phyloP scores from a whole-genome alignment of 2,888 invertebrate genomes.

The Agrochola litura region DNA sequence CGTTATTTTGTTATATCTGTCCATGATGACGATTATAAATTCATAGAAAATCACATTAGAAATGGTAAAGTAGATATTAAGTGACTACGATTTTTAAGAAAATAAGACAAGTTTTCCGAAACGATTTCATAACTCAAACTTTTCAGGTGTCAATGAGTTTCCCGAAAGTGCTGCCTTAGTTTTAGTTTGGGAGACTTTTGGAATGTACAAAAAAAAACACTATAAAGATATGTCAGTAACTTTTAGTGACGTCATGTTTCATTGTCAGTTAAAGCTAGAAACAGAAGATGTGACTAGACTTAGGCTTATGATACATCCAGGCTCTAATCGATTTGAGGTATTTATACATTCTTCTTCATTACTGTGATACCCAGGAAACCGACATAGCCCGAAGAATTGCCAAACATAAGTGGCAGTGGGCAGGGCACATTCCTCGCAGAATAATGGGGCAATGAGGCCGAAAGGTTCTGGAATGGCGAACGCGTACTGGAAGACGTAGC shows the following conservation, averaged over 20 bases:
- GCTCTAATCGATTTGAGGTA: neutral
- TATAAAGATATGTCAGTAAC: constrained; percentile 22
- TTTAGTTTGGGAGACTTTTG: constrained; percentile 26
- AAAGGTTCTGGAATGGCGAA: too few relatives aligned
- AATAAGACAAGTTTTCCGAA: neutral
- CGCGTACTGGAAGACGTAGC: too few relatives aligned
- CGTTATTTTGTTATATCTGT: neutral
- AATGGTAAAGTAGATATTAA: neutral
- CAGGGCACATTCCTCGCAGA: too few relatives aligned
- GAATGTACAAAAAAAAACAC: constrained; percentile 17
- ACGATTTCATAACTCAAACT: neutral
- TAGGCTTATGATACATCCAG: constrained; percentile 3
- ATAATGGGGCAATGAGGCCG: too few relatives aligned
- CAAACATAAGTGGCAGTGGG: too few relatives aligned
- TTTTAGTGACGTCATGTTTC: neutral
- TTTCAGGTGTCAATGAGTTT: neutral
- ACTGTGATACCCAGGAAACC: neutral
- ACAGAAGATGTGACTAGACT: constrained; percentile 12
- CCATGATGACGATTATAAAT: neutral
- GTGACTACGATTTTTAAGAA: neutral
- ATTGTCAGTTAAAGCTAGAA: neutral
- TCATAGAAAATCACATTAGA: neutral
- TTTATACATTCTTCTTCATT: neutral
- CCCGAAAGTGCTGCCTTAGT: neutral
- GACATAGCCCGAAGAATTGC: too few relatives aligned